These are phyloP conservation scores for Vulpes lagopus DNA, from an alignment of 2,113 vertebrate genomes.

Conservation along the genomic window DNA sequence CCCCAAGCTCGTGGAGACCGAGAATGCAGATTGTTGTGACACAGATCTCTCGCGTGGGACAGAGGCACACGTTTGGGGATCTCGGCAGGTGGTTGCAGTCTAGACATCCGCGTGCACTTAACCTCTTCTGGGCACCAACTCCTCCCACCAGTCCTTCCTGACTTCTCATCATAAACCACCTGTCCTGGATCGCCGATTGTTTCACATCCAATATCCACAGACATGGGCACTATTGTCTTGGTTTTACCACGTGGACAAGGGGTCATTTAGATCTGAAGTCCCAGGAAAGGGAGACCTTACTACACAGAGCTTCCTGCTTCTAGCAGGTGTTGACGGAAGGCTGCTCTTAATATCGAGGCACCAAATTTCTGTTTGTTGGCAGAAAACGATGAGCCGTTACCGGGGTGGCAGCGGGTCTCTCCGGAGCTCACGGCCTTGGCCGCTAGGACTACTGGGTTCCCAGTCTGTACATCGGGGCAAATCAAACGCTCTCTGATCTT, in stretches of 20 bases:
- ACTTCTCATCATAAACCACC: neutral
- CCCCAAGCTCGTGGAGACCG: neutral
- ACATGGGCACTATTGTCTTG: neutral
- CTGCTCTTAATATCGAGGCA: neutral
- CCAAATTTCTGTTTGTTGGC: neutral
- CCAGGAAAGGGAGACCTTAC: neutral
- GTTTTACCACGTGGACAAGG: neutral
- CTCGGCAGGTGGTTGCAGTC: neutral
- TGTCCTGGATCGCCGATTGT: neutral
- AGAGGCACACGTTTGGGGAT: neutral
- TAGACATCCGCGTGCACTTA: neutral
- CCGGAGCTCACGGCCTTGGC: neutral
- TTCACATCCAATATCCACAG: conserved; percentile 5
- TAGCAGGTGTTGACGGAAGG: neutral
- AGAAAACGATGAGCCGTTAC: neutral
- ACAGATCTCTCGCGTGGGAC: neutral
- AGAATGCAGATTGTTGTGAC: neutral
- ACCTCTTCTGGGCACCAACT: neutral
- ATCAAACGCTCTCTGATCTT: neutral
- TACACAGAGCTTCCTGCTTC: neutral
- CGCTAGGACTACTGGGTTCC: neutral
- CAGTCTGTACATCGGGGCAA: neutral
- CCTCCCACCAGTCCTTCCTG: neutral
- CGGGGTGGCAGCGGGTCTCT: neutral
- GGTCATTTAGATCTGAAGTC: neutral